phyloP scores from a whole-genome alignment of 92 coral and sea anemone genomes.

The Epizoanthus scotinus region DNA sequence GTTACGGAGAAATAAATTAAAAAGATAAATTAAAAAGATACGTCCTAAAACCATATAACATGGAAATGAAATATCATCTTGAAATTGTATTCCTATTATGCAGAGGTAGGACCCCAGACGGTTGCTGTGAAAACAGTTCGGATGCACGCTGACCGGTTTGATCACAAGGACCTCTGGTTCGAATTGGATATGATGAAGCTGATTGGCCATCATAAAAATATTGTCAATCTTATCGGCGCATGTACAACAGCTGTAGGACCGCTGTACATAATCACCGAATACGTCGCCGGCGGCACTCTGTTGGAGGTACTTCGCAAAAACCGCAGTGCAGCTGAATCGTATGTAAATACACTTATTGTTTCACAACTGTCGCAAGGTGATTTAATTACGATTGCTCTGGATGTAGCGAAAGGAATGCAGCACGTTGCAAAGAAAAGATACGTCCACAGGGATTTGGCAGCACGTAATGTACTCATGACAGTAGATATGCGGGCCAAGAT shows the following conservation, averaged over 20 bases:
- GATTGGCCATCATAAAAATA: background rate
- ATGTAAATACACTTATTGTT: background rate
- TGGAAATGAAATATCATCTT: too few relatives aligned
- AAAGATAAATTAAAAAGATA: too few relatives aligned
- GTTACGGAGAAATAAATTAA: too few relatives aligned
- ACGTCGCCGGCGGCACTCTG: background rate
- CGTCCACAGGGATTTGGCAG: background rate
- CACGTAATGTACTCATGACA: background rate
- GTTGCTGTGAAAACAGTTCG: background rate
- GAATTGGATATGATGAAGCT: background rate
- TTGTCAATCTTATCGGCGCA: constrained; percentile 3
- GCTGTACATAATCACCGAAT: background rate
- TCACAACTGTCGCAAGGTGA: background rate
- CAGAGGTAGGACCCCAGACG: background rate
- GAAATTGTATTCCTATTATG: background rate
- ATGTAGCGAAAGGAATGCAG: background rate
- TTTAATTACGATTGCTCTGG: background rate
- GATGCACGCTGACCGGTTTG: constrained; percentile 2
- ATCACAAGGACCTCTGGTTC: background rate
- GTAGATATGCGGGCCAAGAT: background rate
- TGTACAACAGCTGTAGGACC: background rate
- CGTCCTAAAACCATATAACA: too few relatives aligned
- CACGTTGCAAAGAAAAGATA: background rate
- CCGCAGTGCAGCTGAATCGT: constrained; percentile 1
- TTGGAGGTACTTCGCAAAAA: background rate